Evolutionary conservation across 2,888 invertebrate species (phyloP).

Genomic region (Anoplius nigerrimus): DNA sequence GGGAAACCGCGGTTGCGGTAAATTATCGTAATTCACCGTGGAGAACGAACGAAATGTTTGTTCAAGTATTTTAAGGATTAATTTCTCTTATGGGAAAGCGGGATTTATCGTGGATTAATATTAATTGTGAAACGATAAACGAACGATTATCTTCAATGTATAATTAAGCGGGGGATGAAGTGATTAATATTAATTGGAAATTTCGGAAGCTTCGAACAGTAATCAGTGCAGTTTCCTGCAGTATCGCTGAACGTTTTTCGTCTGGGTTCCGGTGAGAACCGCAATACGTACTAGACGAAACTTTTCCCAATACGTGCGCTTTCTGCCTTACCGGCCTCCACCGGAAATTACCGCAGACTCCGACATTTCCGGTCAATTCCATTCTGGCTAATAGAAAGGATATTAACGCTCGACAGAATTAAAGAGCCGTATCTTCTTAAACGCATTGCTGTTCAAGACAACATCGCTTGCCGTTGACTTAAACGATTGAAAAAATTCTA

Average conservation of each 20-base stretch:
- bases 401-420: conserved; percentile 46
- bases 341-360: conserved; percentile 49
- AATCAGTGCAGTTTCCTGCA: conserved; percentile 50
- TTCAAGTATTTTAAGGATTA: too few relatives aligned
- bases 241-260: conserved; percentile 38
- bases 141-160: not conserved
- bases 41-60: too few relatives aligned
- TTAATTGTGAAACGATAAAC: not conserved
- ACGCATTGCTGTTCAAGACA: not conserved
- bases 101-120: too few relatives aligned
- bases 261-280: conserved; percentile 36
- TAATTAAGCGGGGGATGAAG: not conserved
- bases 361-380: conserved; percentile 56
- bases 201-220: not conserved
- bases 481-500: too few relatives aligned
- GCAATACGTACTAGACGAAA: conserved; percentile 24
- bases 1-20: too few relatives aligned
- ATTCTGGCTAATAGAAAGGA: conserved; percentile 39
- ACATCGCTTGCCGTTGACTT: not conserved
- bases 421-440: conserved; percentile 44
- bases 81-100: too few relatives aligned
- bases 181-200: not conserved
- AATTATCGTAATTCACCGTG: too few relatives aligned
- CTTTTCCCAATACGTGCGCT: conserved; percentile 36
- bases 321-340: conserved; percentile 57